Evolutionary conservation across 2,888 invertebrate species (phyloP).

Genomic region (Xanthia icteritia): DNA sequence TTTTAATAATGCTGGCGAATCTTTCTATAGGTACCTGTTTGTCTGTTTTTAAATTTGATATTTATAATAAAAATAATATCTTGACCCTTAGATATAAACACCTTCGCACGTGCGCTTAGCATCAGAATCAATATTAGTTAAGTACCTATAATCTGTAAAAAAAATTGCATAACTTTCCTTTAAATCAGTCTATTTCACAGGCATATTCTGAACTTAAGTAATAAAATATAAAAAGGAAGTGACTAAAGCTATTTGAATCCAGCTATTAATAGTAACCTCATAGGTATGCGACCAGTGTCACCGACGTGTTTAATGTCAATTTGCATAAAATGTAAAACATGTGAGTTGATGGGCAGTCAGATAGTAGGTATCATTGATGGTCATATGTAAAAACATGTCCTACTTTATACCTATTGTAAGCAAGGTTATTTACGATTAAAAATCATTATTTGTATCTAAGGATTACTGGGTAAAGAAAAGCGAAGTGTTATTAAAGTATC

Average conservation of each 20-base stretch:
- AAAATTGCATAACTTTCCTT: conserved; percentile 8
- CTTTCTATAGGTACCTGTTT: conserved; percentile 16
- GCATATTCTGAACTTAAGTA: conserved; percentile 25
- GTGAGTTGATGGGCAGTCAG: conserved; percentile 14
- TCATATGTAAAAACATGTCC: background rate
- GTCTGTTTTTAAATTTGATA: conserved; percentile 9
- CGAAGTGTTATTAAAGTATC: background rate
- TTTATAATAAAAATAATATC: background rate
- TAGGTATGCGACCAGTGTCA: conserved; percentile 32
- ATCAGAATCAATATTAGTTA: conserved; percentile 13
- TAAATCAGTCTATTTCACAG: conserved; percentile 42
- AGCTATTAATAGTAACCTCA: conserved; percentile 57
- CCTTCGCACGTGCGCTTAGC: background rate
- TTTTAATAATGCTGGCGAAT: conserved; percentile 4
- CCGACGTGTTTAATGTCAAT: conserved; percentile 40
- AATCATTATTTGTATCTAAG: background rate
- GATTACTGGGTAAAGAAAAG: conserved; percentile 3
- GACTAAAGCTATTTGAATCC: conserved; percentile 46
- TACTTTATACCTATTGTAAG: conserved; percentile 3
- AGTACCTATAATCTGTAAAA: background rate
- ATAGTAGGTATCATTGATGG: conserved; percentile 17
- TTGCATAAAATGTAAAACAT: conserved; percentile 50
- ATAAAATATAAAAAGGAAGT: conserved; percentile 38
- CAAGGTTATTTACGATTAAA: background rate
- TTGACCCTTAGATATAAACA: conserved; percentile 6